Evolutionary conservation across 2,888 invertebrate species (phyloP).

Genomic region (Pegoplata infirma): DNA sequence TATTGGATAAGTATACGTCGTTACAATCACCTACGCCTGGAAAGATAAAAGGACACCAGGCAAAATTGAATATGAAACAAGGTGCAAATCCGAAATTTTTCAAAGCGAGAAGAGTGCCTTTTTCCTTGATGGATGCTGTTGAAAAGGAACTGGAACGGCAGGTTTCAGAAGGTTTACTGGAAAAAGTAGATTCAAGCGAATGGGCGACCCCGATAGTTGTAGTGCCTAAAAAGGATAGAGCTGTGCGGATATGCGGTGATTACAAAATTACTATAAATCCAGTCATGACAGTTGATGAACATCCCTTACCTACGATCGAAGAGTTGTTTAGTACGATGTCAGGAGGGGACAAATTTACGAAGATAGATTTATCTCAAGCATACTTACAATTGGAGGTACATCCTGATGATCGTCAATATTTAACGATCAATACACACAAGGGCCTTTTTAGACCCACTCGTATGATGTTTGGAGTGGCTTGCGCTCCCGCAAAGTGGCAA

Average conservation of each 20-base stretch:
- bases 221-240: slow-evolving; percentile 65
- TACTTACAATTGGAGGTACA: slow-evolving; percentile 71
- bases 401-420: slow-evolving; percentile 66
- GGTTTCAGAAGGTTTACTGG: neutral
- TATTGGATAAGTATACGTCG: neutral
- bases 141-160: too few relatives aligned
- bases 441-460: too few relatives aligned
- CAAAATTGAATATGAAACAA: neutral
- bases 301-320: slow-evolving; percentile 65
- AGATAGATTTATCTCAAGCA: slow-evolving; percentile 69
- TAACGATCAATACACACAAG: slow-evolving; percentile 72
- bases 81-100: slow-evolving; percentile 10
- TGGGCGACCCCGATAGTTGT: slow-evolving; percentile 71
- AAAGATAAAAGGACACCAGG: slow-evolving; percentile 7
- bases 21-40: neutral
- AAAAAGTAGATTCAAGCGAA: slow-evolving; percentile 62
- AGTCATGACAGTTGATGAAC: slow-evolving; percentile 61
- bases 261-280: too few relatives aligned
- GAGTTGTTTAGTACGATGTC: slow-evolving; percentile 64
- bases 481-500: slow-evolving; percentile 70
- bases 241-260: slow-evolving; percentile 64
- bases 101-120: slow-evolving; percentile 14
- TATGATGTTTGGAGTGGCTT: slow-evolving; percentile 70
- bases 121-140: neutral
- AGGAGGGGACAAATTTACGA: slow-evolving; percentile 62